phyloP scores from a whole-genome alignment of 2,888 invertebrate species.

The Magallana nippona region DNA sequence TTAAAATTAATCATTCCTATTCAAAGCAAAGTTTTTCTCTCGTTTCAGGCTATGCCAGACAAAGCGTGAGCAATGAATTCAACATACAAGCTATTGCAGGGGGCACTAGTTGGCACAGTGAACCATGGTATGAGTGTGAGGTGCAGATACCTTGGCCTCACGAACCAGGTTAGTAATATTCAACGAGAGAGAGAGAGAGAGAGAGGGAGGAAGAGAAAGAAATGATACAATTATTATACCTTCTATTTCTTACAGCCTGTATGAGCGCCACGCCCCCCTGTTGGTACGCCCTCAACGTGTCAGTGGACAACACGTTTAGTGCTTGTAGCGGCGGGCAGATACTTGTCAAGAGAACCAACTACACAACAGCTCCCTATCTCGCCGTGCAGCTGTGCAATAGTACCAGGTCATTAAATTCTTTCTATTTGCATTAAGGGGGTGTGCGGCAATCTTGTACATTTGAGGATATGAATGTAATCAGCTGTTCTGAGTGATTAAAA shows the following conservation, averaged over 20 bases:
- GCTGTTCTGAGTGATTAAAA: too few species aligned
- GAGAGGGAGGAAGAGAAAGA: too few species aligned
- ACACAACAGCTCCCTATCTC: neutral
- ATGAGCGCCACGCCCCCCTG: constrained; percentile 8
- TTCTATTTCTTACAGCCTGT: neutral
- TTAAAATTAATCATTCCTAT: neutral
- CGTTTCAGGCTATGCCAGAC: neutral
- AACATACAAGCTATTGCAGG: neutral
- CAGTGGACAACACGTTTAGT: neutral
- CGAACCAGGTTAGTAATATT: neutral
- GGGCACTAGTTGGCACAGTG: neutral
- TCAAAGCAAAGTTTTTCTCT: neutral
- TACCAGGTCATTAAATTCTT: neutral
- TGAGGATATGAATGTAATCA: too few species aligned
- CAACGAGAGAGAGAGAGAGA: too few species aligned
- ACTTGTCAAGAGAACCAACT: neutral
- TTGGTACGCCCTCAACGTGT: neutral
- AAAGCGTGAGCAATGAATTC: neutral
- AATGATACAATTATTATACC: neutral
- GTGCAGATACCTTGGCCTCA: neutral
- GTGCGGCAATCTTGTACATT: too few species aligned
- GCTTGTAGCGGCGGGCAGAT: neutral
- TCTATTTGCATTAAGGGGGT: neutral
- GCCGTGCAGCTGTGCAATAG: neutral
- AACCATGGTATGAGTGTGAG: neutral